Conservation (phyloP, 2,888 invertebrate species). For the Drosophila macrospina region DNA sequence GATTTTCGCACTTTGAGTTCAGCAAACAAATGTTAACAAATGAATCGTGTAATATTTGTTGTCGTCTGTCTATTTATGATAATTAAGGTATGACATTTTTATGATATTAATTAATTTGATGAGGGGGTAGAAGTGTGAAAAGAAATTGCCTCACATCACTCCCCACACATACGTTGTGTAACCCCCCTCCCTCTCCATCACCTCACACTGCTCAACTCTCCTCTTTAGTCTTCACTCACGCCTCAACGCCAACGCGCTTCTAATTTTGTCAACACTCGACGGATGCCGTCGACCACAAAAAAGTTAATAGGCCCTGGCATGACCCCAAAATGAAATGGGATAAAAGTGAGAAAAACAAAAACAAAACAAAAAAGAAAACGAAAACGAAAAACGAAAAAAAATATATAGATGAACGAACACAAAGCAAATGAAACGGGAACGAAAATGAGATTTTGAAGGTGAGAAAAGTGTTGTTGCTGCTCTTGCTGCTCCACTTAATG, state of each 20-base stretch:
- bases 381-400: not conserved
- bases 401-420: slow-evolving; percentile 17
- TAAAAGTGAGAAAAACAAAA: slow-evolving; percentile 23
- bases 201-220: not conserved
- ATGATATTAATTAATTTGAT: slow-evolving; percentile 81
- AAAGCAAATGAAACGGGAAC: slow-evolving; percentile 46
- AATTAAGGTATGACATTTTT: slow-evolving; percentile 80
- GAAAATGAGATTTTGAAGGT: slow-evolving; percentile 36
- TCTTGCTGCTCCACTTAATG: slow-evolving; percentile 59
- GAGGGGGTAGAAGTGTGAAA: slow-evolving; percentile 46
- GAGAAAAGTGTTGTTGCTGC: slow-evolving; percentile 58
- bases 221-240: slow-evolving; percentile 4
- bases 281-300: slow-evolving; percentile 74
- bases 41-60: slow-evolving; percentile 73
- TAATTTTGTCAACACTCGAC: slow-evolving; percentile 72
- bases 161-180: too few relatives aligned
- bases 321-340: slow-evolving; percentile 59
- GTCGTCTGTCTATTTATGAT: slow-evolving; percentile 77
- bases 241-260: slow-evolving; percentile 64
- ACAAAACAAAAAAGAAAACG: slow-evolving; percentile 47
- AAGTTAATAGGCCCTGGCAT: slow-evolving; percentile 72
- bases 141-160: slow-evolving; percentile 34
- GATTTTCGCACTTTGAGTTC: slow-evolving; percentile 40
- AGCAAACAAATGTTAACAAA: slow-evolving; percentile 48
- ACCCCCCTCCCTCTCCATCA: not conserved